Percentiles rank a stretch among this genome's conserved stretches.
phyloP scores from a whole-genome alignment of 2,888 invertebrate species.

The Drosophila multiciliata region DNA sequence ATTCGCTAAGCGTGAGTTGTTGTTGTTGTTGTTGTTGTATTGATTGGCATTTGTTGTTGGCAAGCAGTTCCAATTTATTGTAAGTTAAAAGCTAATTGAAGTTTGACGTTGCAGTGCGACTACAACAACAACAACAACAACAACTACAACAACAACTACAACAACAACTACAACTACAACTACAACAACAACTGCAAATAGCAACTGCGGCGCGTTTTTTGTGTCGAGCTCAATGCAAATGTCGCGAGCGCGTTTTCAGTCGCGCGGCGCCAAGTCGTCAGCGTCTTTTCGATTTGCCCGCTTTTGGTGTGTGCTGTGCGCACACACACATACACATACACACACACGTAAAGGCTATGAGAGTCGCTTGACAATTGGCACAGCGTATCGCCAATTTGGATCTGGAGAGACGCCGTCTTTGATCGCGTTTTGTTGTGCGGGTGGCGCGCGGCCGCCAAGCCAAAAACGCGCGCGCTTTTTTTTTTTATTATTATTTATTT shows the following conservation, averaged over 20 bases:
- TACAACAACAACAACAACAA: neutral
- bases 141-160: neutral
- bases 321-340: constrained; percentile 19
- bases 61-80: constrained; percentile 64
- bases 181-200: constrained; percentile 6
- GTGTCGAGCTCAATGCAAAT: constrained; percentile 52
- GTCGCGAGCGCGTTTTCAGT: constrained; percentile 46
- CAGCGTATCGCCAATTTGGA: constrained; percentile 56
- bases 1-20: constrained; percentile 59
- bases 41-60: constrained; percentile 34
- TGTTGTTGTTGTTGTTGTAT: constrained; percentile 28
- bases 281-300: constrained; percentile 37
- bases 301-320: constrained; percentile 42
- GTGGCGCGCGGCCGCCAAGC: constrained; percentile 54
- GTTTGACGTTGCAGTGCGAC: constrained; percentile 49
- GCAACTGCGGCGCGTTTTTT: constrained; percentile 32
- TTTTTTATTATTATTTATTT: neutral
- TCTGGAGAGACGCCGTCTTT: constrained; percentile 69
- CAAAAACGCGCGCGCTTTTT: constrained; percentile 45
- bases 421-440: constrained; percentile 71
- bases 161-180: neutral
- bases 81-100: constrained; percentile 76
- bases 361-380: neutral
- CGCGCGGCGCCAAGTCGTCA: constrained; percentile 43
- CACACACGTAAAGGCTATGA: neutral